Percentiles rank a stretch among this genome's conserved stretches.
Conservation (phyloP, 2,113 vertebrate species). For the Gymnorhina tibicen region DNA sequence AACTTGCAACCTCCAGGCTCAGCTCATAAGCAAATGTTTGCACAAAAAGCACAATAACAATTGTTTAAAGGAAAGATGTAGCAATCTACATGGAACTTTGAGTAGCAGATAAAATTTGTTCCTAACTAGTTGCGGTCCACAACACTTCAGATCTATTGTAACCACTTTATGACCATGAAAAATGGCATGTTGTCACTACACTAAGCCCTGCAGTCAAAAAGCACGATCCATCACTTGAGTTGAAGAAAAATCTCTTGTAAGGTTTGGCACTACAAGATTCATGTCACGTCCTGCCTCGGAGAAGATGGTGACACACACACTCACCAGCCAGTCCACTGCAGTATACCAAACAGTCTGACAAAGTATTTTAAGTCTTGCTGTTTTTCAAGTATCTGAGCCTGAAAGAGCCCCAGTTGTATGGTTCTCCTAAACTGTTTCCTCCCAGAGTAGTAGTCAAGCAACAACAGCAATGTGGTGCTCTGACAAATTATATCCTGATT, state of each 20-base stretch:
- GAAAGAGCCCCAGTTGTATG: neutral
- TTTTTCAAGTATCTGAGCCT: neutral
- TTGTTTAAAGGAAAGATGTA: slow-evolving; percentile 46
- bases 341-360: neutral
- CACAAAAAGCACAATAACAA: slow-evolving; percentile 49
- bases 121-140: neutral
- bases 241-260: slow-evolving; percentile 14
- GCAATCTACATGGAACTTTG: slow-evolving; percentile 39
- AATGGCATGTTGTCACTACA: slow-evolving; percentile 1
- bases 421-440: neutral
- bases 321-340: neutral
- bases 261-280: neutral
- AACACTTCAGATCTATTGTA: slow-evolving; percentile 43
- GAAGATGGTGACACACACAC: neutral
- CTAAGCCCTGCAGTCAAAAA: slow-evolving; percentile 2
- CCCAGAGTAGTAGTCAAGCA: neutral
- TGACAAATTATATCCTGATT: neutral
- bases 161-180: slow-evolving; percentile 17
- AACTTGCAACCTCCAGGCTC: neutral
- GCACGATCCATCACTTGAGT: neutral
- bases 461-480: neutral
- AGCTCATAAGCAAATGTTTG: slow-evolving; percentile 54
- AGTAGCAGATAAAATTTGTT: slow-evolving; percentile 40
- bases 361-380: neutral
- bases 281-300: neutral